These are phyloP conservation scores for Xenus cinereus DNA, from an alignment of 2,113 vertebrate genomes.

Conservation along the genomic window DNA sequence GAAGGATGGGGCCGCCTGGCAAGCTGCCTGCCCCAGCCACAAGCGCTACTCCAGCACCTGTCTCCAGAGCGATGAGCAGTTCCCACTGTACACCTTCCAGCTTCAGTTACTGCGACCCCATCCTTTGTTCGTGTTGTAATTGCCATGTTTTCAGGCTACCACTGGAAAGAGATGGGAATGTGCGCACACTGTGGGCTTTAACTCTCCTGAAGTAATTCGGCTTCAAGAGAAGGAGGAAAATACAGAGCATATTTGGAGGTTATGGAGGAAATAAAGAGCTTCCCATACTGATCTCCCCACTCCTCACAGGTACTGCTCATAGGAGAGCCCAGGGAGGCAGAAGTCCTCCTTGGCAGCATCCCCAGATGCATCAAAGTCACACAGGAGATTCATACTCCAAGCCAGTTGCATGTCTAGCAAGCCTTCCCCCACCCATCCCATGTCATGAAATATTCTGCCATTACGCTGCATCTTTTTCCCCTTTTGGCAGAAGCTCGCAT, in stretches of 20 bases:
- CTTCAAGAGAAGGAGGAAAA: neutral
- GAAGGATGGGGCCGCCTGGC: neutral
- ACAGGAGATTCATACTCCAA: neutral
- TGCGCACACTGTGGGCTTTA: neutral
- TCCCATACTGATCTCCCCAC: neutral
- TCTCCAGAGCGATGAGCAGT: rapidly evolving
- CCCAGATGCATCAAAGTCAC: neutral
- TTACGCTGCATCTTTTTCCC: neutral
- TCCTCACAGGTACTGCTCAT: neutral
- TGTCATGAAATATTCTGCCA: neutral
- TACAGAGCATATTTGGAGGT: neutral
- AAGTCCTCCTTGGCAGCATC: neutral
- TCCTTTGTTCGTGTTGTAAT: neutral
- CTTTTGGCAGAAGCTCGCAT: neutral
- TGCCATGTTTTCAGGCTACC: neutral
- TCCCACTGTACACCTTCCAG: neutral
- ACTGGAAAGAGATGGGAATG: neutral
- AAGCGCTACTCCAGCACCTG: neutral
- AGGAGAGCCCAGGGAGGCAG: neutral
- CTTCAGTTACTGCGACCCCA: neutral
- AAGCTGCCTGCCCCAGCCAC: neutral
- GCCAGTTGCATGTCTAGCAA: neutral
- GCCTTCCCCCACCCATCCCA: neutral
- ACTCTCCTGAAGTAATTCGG: neutral
- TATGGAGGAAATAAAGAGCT: neutral